phyloP scores from a whole-genome alignment of 1,140 invertebrate species.

The Drosophila nikananu region DNA sequence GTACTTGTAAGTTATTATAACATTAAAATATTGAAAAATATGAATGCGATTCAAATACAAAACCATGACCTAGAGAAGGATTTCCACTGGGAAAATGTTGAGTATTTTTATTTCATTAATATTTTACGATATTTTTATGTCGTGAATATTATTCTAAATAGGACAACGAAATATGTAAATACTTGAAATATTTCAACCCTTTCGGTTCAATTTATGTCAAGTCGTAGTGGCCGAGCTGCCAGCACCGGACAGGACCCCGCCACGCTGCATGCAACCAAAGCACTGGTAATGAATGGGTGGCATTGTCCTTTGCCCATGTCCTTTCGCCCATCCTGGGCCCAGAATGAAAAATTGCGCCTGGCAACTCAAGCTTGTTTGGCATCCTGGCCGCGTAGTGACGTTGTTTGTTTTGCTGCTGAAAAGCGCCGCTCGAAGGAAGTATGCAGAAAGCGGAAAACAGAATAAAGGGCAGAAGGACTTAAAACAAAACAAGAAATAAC shows the following conservation, averaged over 20 bases:
- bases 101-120: too few species aligned
- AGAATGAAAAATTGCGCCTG: slow-evolving; percentile 76
- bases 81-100: too few species aligned
- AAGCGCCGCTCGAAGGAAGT: slow-evolving; percentile 27
- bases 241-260: slow-evolving; percentile 29
- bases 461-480: slow-evolving; percentile 33
- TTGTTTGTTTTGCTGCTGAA: slow-evolving; percentile 66
- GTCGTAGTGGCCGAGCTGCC: neutral
- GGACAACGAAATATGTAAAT: neutral
- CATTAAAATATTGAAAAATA: too few species aligned
- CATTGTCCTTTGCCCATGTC: slow-evolving; percentile 31
- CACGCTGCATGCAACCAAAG: slow-evolving; percentile 59
- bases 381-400: slow-evolving; percentile 77
- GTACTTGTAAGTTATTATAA: too few species aligned
- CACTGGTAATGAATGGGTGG: slow-evolving; percentile 75
- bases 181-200: neutral
- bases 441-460: slow-evolving; percentile 23
- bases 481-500: slow-evolving; percentile 80
- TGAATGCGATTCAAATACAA: too few species aligned
- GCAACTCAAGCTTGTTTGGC: slow-evolving; percentile 79
- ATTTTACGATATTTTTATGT: too few species aligned
- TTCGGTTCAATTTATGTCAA: neutral
- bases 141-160: too few species aligned
- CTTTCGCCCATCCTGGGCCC: slow-evolving; percentile 32
- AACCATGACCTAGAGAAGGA: too few species aligned